Evolutionary conservation across 2,113 vertebrate genomes (phyloP).

Genomic region (Strix aluco): DNA sequence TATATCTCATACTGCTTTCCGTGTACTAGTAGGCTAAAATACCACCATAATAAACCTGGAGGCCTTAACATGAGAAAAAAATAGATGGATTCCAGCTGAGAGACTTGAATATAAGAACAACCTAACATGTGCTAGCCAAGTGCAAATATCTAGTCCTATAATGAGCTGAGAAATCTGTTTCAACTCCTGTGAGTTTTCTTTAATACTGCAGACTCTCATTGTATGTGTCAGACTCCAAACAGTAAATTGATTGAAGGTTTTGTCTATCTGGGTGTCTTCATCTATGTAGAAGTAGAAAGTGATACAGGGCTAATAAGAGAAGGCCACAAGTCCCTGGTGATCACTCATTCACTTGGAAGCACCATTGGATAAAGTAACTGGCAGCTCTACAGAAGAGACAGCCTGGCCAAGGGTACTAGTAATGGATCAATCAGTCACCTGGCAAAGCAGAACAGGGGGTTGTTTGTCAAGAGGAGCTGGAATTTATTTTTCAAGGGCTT

Average conservation of each 20-base stretch:
- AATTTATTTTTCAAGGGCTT: neutral
- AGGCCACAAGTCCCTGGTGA: neutral
- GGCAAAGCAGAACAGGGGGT: neutral
- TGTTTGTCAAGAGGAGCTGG: neutral
- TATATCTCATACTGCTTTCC: neutral
- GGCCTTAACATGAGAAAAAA: neutral
- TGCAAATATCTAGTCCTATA: neutral
- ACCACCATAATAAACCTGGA: neutral
- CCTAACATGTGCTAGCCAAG: neutral
- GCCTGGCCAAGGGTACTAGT: neutral
- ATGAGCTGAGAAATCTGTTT: neutral
- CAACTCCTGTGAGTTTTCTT: neutral
- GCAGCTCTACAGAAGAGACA: neutral
- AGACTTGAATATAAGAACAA: neutral
- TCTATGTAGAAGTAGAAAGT: neutral
- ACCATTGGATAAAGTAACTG: neutral
- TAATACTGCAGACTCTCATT: neutral
- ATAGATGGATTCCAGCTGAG: neutral
- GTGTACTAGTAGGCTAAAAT: neutral
- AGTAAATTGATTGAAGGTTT: neutral
- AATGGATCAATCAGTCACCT: constrained; percentile 2
- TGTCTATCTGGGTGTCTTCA: neutral
- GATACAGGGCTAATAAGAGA: neutral
- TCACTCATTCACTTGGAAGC: neutral
- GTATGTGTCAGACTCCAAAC: neutral